Percentiles rank a stretch among this genome's conserved stretches.
These are phyloP conservation scores for Rostratula benghalensis DNA, from an alignment of 2,113 vertebrate species.

Conservation along the genomic window DNA sequence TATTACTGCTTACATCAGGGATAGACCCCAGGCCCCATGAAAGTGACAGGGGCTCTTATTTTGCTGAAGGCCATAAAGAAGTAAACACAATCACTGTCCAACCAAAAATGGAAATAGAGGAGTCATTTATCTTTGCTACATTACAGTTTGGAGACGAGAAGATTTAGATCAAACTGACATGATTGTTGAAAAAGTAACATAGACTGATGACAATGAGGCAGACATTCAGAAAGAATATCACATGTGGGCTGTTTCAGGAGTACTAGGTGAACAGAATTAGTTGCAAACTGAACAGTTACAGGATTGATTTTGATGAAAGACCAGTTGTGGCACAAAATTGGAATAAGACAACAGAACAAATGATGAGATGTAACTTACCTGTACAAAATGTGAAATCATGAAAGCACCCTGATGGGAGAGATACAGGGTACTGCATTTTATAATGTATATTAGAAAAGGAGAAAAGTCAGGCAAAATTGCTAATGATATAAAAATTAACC, in stretches of 20 bases:
- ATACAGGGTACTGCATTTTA: background rate
- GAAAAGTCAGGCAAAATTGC: background rate
- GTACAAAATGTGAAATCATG: background rate
- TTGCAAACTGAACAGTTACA: background rate
- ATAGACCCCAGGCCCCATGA: background rate
- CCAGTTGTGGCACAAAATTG: background rate
- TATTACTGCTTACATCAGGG: background rate
- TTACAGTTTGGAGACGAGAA: background rate
- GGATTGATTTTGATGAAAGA: background rate
- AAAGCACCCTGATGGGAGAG: background rate
- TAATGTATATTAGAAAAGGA: background rate
- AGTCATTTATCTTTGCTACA: background rate
- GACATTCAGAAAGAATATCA: background rate
- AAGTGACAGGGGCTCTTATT: background rate
- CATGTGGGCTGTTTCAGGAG: background rate
- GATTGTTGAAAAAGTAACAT: background rate
- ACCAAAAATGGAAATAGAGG: background rate
- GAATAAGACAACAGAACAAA: background rate
- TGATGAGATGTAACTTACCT: background rate
- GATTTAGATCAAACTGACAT: background rate
- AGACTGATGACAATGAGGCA: background rate
- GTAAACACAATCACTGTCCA: background rate
- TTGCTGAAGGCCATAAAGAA: rapidly evolving
- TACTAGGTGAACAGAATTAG: background rate
- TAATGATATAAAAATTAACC: background rate